Evolutionary conservation across 1,140 invertebrate genomes (phyloP).

Genomic region (Aphaenogaster floridana): DNA sequence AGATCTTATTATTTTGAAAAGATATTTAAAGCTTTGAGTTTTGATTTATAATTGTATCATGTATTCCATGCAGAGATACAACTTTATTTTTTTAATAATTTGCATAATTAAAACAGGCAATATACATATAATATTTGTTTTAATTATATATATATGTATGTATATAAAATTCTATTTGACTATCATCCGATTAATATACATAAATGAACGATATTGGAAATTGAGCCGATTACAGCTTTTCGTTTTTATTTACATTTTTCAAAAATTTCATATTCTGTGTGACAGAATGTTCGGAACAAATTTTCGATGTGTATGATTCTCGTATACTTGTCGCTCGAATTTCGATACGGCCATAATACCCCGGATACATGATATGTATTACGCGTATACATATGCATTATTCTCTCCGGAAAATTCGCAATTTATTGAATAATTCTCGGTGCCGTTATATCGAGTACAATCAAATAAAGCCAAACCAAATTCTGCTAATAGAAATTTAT

Average conservation of each 20-base stretch:
- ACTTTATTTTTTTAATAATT: neutral
- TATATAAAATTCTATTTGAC: neutral
- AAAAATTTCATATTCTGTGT: slow-evolving; percentile 18
- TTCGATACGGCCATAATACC: neutral
- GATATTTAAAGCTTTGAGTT: neutral
- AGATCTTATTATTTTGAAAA: neutral
- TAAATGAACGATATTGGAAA: neutral
- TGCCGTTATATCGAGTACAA: neutral
- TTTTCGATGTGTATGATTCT: neutral
- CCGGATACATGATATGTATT: neutral
- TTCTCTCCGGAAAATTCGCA: slow-evolving; percentile 15
- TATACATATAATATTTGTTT: too few relatives aligned
- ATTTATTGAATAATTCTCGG: slow-evolving; percentile 44
- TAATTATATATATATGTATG: neutral
- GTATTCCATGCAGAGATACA: neutral
- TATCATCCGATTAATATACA: neutral
- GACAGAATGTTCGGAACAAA: neutral
- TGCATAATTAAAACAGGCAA: too few relatives aligned
- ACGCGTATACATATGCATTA: neutral
- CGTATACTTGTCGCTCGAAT: neutral
- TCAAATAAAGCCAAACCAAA: slow-evolving; percentile 7
- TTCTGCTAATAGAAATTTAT: neutral
- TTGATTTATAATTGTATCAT: slow-evolving; percentile 2
- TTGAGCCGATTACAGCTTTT: neutral
- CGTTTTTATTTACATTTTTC: neutral